Evolutionary conservation across 2,888 invertebrate genomes (phyloP), one percentile per base, ranked within the genome.

Genomic region (Erynnis tages): DNA sequence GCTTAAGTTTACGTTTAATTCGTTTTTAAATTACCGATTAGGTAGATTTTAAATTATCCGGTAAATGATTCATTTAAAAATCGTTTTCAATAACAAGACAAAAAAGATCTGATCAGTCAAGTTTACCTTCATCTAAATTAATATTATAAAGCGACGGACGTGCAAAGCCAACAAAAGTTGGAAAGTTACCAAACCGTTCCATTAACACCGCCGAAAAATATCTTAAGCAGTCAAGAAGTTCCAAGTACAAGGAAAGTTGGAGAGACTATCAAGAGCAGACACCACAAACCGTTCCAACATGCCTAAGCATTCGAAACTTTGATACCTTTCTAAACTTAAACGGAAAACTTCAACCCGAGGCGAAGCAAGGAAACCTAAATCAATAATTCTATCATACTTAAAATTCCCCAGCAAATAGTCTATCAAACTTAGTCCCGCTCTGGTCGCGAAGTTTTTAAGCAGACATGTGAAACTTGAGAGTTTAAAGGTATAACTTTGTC

Each of bases 401-500:
- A 49, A 49, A 49, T 41, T 25, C 41, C 19, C 34, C 49, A 49
- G 49, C 17, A 49, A 49, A 49, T 49, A 41, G 49, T 49, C 62
- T 63, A 56, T 58, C 52, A 56, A 55, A 55, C 45, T 60, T 57
- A 58, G 44, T 41, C 56, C 43, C 55, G 54, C 53, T 52, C 57
- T 59, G 56, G 55, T 56, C 60, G 60, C n/a, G 58, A 60, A 61
- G 54, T 53, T 64, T 65, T 67, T 62, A 52, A 56, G 63, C 60
- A 63, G 71, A 67, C 67, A 66, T 60, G 54, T 54, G 58, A 57
- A 55, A 54, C 58, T 54, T 41, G 34, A 27, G 19, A 50, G 43
- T 50, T 47, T 45, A 47, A 54, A 41, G 46, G 40, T 29, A 54
- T 54, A 54, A 54, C 47, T 54, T 54, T 45, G 40, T 46, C 52